These are phyloP conservation scores for Pseudorhiza aurosa DNA, from an alignment of 30 jellyfish, hydroid and myxozoan species.

Conservation along the genomic window DNA sequence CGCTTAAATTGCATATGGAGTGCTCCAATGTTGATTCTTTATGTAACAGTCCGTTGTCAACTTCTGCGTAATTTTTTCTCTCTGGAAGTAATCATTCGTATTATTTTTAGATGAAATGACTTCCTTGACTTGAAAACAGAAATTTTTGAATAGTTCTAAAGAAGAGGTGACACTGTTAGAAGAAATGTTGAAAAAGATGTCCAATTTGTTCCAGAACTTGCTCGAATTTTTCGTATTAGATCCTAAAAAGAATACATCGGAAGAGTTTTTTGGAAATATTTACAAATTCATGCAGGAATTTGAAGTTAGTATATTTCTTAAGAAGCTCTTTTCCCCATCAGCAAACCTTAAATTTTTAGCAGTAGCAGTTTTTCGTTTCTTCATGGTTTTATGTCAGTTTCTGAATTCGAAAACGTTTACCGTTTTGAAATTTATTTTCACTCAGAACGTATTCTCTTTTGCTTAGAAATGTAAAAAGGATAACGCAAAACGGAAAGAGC, in stretches of 20 bases:
- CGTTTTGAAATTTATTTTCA: background rate
- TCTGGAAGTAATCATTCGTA: too few relatives aligned
- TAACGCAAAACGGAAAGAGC: constrained; percentile 89
- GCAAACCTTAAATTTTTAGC: too few relatives aligned
- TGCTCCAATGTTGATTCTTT: too few relatives aligned
- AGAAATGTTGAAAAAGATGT: constrained; percentile 91
- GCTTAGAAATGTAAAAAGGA: constrained; percentile 85
- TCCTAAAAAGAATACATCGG: constrained; percentile 82
- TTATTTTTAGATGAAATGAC: too few relatives aligned
- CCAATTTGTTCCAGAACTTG: constrained; percentile 66
- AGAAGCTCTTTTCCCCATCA: too few relatives aligned
- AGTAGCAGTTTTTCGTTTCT: too few relatives aligned
- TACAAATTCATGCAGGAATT: constrained; percentile 65
- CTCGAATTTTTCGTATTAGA: constrained; percentile 85
- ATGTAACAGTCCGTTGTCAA: too few relatives aligned
- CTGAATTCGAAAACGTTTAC: too few relatives aligned
- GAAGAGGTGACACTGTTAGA: constrained; percentile 76
- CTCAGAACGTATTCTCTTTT: background rate
- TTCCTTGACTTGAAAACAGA: constrained; percentile 74
- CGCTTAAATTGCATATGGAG: too few relatives aligned
- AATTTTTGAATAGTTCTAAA: constrained; percentile 64
- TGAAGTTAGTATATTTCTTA: constrained; percentile 78
- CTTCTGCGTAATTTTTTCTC: too few relatives aligned
- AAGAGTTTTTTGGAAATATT: constrained; percentile 80
- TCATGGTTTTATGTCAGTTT: too few relatives aligned